Base-by-base conservation (phyloP, 2,888 invertebrate species). In the Priocnemis perturbator region DNA sequence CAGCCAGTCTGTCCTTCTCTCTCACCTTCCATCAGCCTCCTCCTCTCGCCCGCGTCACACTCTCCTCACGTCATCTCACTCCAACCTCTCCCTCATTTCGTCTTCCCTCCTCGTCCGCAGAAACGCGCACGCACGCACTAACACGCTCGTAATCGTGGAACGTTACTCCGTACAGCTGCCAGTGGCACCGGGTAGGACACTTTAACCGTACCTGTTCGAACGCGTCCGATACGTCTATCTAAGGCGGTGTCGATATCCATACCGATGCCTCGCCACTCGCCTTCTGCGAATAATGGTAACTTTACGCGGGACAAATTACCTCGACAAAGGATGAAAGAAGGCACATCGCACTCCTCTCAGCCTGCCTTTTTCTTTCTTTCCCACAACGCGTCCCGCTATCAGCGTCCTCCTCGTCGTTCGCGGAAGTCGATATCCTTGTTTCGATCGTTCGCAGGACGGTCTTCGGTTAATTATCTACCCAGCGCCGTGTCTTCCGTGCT, bases 101-200 rank as follows among this genome's bases (percentile, higher is more conserved):
- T n/a, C 50, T 50, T 1, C 50, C 4, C 19, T 50, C 50, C 50
- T 50, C 50, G 11, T 19, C 45, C 37, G 20, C 9, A 57, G 19
- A 57, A 57, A 19, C 26, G 0, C 9, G 14, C 14, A 30, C 17
- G 56, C 37, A 37, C 37, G 50, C 50, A 50, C 50, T 17, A 19
- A 50, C 17, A 50, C 50, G 50, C 50, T 4, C 50, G 19, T 50
- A 50, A 19, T 19, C 50, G 50, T 19, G 19, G 50, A 71, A 76
- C 76, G 75, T 78, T 78, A 63, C 62, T 69, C 73, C 56, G 57
- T 58, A 66, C 80, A 75, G 75, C 74, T 75, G 73, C 64, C 70
- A 63, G 48, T 72, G 20, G 77, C 71, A 67, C 47, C 68, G 64
- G 69, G 71, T 67, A 71, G 73, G 72, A 73, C 79, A 79, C 76